Conservation (phyloP, 2,888 invertebrate genomes). For the Trichogramma dendrolimi region DNA sequence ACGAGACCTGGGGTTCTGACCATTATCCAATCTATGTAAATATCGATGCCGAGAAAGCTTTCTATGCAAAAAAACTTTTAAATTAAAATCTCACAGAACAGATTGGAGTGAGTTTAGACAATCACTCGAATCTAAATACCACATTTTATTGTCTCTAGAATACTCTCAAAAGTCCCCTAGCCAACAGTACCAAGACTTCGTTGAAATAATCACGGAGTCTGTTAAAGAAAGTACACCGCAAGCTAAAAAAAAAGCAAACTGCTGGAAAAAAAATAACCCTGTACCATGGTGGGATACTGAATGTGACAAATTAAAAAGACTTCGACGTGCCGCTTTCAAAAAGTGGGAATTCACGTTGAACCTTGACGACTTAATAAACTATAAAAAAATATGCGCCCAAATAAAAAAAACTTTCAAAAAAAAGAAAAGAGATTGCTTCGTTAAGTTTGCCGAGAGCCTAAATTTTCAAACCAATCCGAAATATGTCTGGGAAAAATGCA, state of each 20-base stretch:
- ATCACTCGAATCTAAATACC: neutral
- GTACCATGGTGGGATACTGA: slow-evolving; percentile 28
- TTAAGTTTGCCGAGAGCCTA: slow-evolving; percentile 12
- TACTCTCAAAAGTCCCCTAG: neutral
- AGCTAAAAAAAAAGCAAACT: slow-evolving; percentile 1
- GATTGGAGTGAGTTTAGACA: slow-evolving; percentile 3
- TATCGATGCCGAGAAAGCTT: neutral
- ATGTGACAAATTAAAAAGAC: slow-evolving; percentile 21
- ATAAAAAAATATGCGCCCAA: slow-evolving; percentile 17
- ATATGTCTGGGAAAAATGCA: slow-evolving; percentile 20
- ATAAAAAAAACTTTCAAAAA: slow-evolving; percentile 20
- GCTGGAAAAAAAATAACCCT: slow-evolving; percentile 18
- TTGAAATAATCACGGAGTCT: slow-evolving; percentile 3
- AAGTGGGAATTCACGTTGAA: slow-evolving; percentile 24
- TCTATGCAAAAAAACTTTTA: slow-evolving; percentile 6
- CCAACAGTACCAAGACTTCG: slow-evolving; percentile 20
- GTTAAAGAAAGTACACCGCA: slow-evolving; percentile 16
- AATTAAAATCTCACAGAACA: neutral
- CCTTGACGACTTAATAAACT: slow-evolving; percentile 10
- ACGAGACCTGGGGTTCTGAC: slow-evolving; percentile 13
- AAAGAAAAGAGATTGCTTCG: slow-evolving; percentile 18
- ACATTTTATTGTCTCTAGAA: neutral
- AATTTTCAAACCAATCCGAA: slow-evolving; percentile 9
- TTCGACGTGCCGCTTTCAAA: slow-evolving; percentile 20
- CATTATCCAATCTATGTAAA: slow-evolving; percentile 5